A percentile compares a stretch with the other conserved stretches of the same genome.
phyloP scores from a whole-genome alignment of 2,113 vertebrate genomes.

The Nothobranchius furzeri region DNA sequence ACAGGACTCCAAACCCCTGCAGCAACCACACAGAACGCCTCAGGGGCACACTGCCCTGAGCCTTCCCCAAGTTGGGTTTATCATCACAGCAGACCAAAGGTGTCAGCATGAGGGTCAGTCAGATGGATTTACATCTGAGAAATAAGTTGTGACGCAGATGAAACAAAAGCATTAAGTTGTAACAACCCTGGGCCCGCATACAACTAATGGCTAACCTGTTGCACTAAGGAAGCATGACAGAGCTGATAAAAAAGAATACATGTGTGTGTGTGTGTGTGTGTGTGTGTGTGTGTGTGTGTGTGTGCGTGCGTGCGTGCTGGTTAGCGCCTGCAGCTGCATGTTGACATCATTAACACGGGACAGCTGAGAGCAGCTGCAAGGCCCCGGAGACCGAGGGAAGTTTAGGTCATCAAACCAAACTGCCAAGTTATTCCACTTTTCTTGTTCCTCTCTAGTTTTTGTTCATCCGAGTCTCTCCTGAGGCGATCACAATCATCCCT shows the following conservation, averaged over 20 bases:
- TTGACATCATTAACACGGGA: constrained; percentile 71
- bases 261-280: constrained; percentile 18
- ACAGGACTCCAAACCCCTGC: no score
- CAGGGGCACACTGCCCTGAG: no score
- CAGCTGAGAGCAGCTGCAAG: constrained; percentile 63
- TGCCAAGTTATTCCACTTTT: constrained; percentile 12
- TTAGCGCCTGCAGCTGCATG: constrained; percentile 66
- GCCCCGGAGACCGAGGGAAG: constrained; percentile 31
- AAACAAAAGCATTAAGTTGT: no score
- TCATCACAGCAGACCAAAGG: not conserved
- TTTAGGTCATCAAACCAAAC: constrained; percentile 36
- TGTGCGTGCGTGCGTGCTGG: constrained; percentile 13
- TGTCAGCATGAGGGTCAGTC: not conserved
- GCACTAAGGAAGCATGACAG: not conserved
- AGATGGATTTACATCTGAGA: no score
- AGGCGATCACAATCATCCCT: constrained; percentile 6
- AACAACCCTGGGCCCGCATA: not conserved
- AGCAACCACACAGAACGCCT: no score
- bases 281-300: constrained; percentile 18
- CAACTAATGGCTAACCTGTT: not conserved
- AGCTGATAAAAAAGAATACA: constrained; percentile 8
- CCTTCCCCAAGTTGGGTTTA: not conserved
- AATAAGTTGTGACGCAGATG: not conserved
- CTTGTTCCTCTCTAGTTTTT: constrained; percentile 11
- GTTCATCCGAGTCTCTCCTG: not conserved